Evolutionary conservation across 2,888 invertebrate genomes (phyloP), one percentile per base, ranked within the genome.

Genomic region (Cataglyphis livida): DNA sequence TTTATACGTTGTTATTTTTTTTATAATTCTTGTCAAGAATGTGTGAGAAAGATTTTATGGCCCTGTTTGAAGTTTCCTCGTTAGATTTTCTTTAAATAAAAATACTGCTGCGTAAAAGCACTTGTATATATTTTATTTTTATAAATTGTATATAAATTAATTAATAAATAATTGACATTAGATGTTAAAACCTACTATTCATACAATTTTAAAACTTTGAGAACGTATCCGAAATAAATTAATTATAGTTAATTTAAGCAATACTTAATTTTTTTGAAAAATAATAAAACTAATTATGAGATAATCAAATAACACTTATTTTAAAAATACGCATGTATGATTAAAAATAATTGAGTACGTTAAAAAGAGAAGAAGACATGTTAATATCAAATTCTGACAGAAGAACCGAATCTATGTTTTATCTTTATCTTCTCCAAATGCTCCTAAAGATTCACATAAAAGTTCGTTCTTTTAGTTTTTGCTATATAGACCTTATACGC

Each of bases 391-490:
- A 38, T 38, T 18, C 10, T 57, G 25, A 38, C 15, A 5, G 28
- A 61, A 41, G 18, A 38, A 57, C 15, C 35, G 12, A 57, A 4
- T 57, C 10, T 9, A 32, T 70, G 10, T 9, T 21, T 38, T 73
- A 41, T 73, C 15, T 61, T 61, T 0, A 9, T 1, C 12, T 41
- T 59, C 15, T 59, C 9, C 10, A 41, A 25, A 18, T 57, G 28
- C 25, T 73, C 15, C 35, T 38, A 15, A 59, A 59, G 28, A 41
- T 28, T 1, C 12, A 32, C 32, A 35, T 48, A 51, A 81, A 61
- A 78, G 44, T 71, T 51, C 15, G 18, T 21, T 25, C 44, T 21
- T 9, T 48, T 21, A 64, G 15, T 38, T 59, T 73, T 61, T 73
- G 18, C 41, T 41, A 25, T 41, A 61, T 25, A 25, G 41, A 3